These are phyloP conservation scores for Meiosimyza decipiens DNA, from an alignment of 2,888 invertebrate genomes.

Conservation along the genomic window DNA sequence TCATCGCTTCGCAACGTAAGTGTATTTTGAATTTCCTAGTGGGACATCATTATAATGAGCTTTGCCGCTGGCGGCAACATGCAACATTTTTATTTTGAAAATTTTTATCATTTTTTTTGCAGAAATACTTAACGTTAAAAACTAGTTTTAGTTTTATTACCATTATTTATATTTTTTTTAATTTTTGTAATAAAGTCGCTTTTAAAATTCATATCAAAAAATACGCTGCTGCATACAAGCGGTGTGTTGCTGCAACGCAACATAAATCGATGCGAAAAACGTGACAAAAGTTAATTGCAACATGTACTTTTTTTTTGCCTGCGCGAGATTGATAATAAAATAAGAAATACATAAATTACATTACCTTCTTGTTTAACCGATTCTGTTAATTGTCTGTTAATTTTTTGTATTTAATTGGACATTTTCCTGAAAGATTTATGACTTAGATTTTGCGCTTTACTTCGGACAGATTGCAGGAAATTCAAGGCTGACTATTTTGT, in stretches of 20 bases:
- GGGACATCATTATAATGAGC: constrained; percentile 25
- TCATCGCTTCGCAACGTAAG: too few relatives aligned
- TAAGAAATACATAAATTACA: not conserved
- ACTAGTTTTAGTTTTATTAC: constrained; percentile 20
- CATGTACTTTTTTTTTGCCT: not conserved
- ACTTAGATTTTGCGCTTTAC: too few relatives aligned
- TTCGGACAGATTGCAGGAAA: too few relatives aligned
- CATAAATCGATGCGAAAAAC: constrained; percentile 38
- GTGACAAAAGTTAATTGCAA: constrained; percentile 35
- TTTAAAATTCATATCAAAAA: constrained; percentile 25
- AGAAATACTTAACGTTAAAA: not conserved
- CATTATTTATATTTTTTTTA: constrained; percentile 14
- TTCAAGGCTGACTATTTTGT: too few relatives aligned
- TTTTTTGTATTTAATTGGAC: constrained; percentile 5
- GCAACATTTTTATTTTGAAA: not conserved
- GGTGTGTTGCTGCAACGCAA: constrained; percentile 15
- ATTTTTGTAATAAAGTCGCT: constrained; percentile 15
- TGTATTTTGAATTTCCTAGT: constrained; percentile 16
- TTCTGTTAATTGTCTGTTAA: constrained; percentile 28
- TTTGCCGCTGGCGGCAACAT: constrained; percentile 22
- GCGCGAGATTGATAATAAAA: too few relatives aligned
- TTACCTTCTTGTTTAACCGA: not conserved
- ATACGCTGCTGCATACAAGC: not conserved
- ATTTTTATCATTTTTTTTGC: not conserved
- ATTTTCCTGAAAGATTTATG: not conserved